These are phyloP conservation scores for Gymnocephalus cernua DNA, from an alignment of 2,113 vertebrate species.

Conservation along the genomic window DNA sequence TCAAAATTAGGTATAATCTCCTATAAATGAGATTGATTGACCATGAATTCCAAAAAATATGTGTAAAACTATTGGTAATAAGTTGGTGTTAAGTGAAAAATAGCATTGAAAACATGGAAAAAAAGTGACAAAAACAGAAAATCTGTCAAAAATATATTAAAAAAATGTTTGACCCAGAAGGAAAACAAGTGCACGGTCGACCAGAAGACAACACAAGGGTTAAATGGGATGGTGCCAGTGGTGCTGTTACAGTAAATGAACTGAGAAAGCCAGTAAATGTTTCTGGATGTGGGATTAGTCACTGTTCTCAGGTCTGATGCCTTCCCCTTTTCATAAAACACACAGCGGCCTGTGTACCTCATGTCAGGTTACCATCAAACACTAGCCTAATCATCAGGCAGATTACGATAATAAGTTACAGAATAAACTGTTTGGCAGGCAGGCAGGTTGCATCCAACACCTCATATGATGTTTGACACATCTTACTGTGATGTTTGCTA, in stretches of 20 bases:
- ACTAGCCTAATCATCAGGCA: conserved; percentile 9
- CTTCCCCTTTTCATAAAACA: neutral
- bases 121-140: too few relatives aligned
- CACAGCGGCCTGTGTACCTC: neutral
- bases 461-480: neutral
- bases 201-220: too few relatives aligned
- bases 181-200: too few relatives aligned
- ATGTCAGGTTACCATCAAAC: conserved; percentile 2
- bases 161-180: too few relatives aligned
- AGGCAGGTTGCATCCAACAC: neutral
- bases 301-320: conserved; percentile 16
- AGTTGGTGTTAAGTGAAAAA: too few relatives aligned
- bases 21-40: too few relatives aligned
- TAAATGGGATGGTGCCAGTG: neutral
- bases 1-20: too few relatives aligned
- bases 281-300: conserved; percentile 25
- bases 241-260: conserved; percentile 32
- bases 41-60: too few relatives aligned
- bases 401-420: neutral
- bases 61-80: too few relatives aligned
- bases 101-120: too few relatives aligned
- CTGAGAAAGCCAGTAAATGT: neutral
- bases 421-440: neutral
- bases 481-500: neutral
- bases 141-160: too few relatives aligned